Base-by-base conservation (phyloP, 2,797 vertebrate genomes). In the Ibycter americanus region DNA sequence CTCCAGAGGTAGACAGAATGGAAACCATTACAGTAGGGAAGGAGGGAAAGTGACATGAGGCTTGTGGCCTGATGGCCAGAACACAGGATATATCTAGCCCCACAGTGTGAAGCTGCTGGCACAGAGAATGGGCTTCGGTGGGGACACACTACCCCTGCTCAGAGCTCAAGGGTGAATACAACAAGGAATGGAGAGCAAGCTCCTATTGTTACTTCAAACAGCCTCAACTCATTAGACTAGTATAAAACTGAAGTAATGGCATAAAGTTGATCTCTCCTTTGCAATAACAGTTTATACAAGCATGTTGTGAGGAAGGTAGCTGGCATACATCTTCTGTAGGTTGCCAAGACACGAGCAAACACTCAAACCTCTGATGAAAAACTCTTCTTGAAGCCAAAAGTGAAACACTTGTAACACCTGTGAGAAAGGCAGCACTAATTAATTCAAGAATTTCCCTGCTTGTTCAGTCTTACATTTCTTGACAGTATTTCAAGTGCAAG, bases 401-500 rank as follows among this genome's bases (percentile, higher is more conserved):
- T 16, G 61, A 86, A 81, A 55, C 55, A 46, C 73, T 3, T 40
- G 21, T 9, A 79, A 70, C 95, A 96, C 91, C 96, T 93, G 91
- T 16, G 73, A 84, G 87, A 89, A 94, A 76, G 77, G 88, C 73
- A n/a, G 38, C 20, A 1, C 73, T 51, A 74, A 79, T 72, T 82
- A 90, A 42, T 23, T 68, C 90, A 44, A 92, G 80, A 96, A 96
- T 93, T 94, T 94, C 95, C 96, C 95, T 77, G 62, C 71, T 93
- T 62, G 61, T 82, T 72, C 72, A 93, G 42, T 8, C 16, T 34
- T 55, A 8, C 42, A 7, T 79, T 96, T 87, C 63, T 89, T 79
- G 42, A 87, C 8, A 15, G 62, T 8, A 11, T 76, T 84, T 95
- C 77, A 82, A 93, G 15, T 1, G 55, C 44, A 5, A 36, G 46